A percentile compares a stretch with the other conserved stretches of the same genome.
Conservation (phyloP, 2,113 vertebrate genomes). For the Erpornis zantholeuca region DNA sequence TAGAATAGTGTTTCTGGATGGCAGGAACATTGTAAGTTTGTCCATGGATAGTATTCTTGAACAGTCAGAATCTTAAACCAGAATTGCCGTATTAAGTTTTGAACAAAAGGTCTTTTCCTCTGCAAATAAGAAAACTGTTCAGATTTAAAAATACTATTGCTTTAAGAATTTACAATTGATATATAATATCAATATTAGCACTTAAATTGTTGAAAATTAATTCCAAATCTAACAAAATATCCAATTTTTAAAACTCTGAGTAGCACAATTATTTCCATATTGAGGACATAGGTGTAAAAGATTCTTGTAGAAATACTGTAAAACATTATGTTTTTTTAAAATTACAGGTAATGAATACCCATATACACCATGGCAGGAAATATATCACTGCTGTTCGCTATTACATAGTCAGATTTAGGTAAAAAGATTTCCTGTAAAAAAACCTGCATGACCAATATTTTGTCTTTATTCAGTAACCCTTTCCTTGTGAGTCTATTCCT, state of each 20-base stretch:
- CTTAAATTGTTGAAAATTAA: background rate
- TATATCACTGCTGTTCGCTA: background rate
- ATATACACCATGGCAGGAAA: background rate
- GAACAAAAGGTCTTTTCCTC: background rate
- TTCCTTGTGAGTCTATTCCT: background rate
- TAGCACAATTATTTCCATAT: conserved; percentile 1
- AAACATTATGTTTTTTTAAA: background rate
- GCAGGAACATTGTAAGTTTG: background rate
- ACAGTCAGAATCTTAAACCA: background rate
- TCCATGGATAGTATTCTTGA: background rate
- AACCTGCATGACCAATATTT: background rate
- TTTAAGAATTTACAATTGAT: background rate
- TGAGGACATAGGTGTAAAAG: background rate
- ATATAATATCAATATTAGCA: background rate
- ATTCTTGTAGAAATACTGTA: background rate
- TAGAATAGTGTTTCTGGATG: background rate
- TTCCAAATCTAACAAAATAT: background rate
- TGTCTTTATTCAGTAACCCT: background rate
- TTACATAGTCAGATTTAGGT: background rate
- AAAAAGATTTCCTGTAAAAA: background rate
- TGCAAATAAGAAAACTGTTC: background rate
- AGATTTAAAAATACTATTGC: background rate
- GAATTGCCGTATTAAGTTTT: background rate
- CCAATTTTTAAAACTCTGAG: background rate
- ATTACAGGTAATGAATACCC: background rate